Percentiles rank a stretch among this genome's conserved stretches.
phyloP scores from a whole-genome alignment of 2,888 invertebrate species.

The Scelioninae gen. 1 region DNA sequence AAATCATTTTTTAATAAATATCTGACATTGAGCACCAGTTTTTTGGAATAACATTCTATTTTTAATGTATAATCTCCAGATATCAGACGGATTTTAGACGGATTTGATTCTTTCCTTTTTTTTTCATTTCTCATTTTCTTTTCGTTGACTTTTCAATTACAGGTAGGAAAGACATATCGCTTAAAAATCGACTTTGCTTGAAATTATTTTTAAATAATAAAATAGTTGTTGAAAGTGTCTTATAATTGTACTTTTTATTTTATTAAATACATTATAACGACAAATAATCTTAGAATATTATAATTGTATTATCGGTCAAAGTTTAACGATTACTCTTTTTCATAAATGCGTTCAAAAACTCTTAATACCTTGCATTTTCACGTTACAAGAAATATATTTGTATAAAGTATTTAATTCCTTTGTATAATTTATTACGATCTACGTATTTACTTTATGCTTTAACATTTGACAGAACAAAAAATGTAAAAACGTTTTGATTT shows the following conservation, averaged over 20 bases:
- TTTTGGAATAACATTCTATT: not conserved
- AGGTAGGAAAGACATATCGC: conserved; percentile 29
- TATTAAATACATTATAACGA: no score
- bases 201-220: no score
- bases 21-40: no score
- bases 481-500: no score
- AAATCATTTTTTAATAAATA: no score
- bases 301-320: no score
- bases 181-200: not conserved
- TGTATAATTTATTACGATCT: conserved; percentile 18
- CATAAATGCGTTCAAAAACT: conserved; percentile 30
- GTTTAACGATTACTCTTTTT: not conserved
- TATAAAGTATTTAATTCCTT: conserved; percentile 44
- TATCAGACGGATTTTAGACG: conserved; percentile 48
- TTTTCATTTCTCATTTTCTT: not conserved
- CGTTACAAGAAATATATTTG: conserved; percentile 32
- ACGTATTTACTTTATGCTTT: not conserved
- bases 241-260: no score
- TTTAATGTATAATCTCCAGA: conserved; percentile 22
- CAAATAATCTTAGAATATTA: no score
- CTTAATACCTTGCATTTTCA: conserved; percentile 8
- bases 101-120: conserved; percentile 25
- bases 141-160: conserved; percentile 21
- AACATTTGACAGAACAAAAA: no score
- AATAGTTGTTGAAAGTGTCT: no score